These are phyloP conservation scores for Ectobius pallidus DNA, from an alignment of 2,888 invertebrate genomes.

Conservation along the genomic window DNA sequence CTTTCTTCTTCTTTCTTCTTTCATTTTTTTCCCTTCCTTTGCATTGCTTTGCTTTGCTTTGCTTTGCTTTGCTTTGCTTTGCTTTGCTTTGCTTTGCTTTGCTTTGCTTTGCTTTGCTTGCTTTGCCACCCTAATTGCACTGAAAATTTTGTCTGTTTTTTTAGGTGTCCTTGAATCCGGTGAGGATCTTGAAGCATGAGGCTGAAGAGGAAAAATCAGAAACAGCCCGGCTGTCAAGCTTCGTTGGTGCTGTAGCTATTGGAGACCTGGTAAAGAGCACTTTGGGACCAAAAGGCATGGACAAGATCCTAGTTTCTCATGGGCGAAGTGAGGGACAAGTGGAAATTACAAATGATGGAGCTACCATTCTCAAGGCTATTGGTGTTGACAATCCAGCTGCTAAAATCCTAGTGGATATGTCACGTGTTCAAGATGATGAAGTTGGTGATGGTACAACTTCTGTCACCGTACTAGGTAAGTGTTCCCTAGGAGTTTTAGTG, in stretches of 20 bases:
- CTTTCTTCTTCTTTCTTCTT: too few relatives aligned
- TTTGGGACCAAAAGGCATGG: slow-evolving; percentile 99
- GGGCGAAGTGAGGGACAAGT: slow-evolving; percentile 83
- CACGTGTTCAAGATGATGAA: slow-evolving; percentile 98
- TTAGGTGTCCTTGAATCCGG: slow-evolving; percentile 89
- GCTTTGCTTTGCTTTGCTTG: too few relatives aligned
- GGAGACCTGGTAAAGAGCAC: slow-evolving; percentile 98
- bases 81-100: too few relatives aligned
- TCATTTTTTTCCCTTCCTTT: too few relatives aligned
- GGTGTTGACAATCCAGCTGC: slow-evolving; percentile 99
- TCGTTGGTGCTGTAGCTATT: slow-evolving; percentile 98
- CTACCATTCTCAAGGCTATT: slow-evolving; percentile 94
- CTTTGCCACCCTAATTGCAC: too few relatives aligned
- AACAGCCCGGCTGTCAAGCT: slow-evolving; percentile 95
- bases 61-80: too few relatives aligned
- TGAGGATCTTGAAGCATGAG: slow-evolving; percentile 91
- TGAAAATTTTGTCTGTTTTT: slow-evolving; percentile 45
- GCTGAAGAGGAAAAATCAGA: slow-evolving; percentile 99
- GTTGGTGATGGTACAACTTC: slow-evolving; percentile 99
- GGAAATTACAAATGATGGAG: slow-evolving; percentile 98
- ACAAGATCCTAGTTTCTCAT: slow-evolving; percentile 82
- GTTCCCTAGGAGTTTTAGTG: too few relatives aligned
- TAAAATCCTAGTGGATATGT: slow-evolving; percentile 98
- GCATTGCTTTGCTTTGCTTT: too few relatives aligned
- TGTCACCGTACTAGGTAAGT: slow-evolving; percentile 84